A percentile compares a stretch with the other conserved stretches of the same genome.
Evolutionary conservation across 2,888 invertebrate species (phyloP).

Genomic region (Malthinus flaveolus): DNA sequence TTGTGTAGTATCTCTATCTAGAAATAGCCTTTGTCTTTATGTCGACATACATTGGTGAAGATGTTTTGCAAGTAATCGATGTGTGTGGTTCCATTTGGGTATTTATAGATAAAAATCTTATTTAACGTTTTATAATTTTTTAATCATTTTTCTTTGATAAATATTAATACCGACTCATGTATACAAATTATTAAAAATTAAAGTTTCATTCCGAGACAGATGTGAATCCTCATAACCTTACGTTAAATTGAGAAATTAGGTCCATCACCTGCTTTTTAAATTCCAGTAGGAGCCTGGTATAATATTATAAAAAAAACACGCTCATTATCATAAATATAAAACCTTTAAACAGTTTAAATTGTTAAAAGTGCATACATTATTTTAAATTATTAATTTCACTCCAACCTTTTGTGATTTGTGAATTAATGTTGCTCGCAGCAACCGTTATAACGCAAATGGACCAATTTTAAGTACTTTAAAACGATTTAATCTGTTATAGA

Average conservation of each 20-base stretch:
- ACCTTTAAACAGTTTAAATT: too few relatives aligned
- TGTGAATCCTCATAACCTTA: conserved; percentile 13
- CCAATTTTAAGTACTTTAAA: too few relatives aligned
- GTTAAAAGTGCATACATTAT: too few relatives aligned
- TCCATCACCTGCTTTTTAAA: conserved; percentile 40
- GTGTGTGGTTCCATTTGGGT: conserved; percentile 17
- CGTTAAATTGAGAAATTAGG: conserved; percentile 43
- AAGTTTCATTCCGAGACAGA: conserved; percentile 15
- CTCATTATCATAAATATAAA: too few relatives aligned
- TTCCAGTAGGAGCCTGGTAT: too few relatives aligned
- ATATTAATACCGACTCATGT: conserved; percentile 6
- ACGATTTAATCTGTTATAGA: too few relatives aligned
- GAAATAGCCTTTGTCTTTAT: conserved; percentile 19
- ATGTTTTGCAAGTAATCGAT: conserved; percentile 16
- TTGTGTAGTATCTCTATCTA: conserved; percentile 20
- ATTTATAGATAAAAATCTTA: conserved; percentile 24
- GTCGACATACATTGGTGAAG: conserved; percentile 13
- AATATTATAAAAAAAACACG: too few relatives aligned
- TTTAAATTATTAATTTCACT: too few relatives aligned
- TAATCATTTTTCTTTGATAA: conserved; percentile 19
- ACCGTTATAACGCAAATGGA: too few relatives aligned
- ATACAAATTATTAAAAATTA: conserved; percentile 23
- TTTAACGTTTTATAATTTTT: conserved; percentile 13
- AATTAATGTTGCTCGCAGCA: too few relatives aligned
- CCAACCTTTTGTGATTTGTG: too few relatives aligned